Percentiles rank a stretch among this genome's conserved stretches.
phyloP scores from a whole-genome alignment of 2,888 invertebrate genomes.

The Eucriotettix oculatus region DNA sequence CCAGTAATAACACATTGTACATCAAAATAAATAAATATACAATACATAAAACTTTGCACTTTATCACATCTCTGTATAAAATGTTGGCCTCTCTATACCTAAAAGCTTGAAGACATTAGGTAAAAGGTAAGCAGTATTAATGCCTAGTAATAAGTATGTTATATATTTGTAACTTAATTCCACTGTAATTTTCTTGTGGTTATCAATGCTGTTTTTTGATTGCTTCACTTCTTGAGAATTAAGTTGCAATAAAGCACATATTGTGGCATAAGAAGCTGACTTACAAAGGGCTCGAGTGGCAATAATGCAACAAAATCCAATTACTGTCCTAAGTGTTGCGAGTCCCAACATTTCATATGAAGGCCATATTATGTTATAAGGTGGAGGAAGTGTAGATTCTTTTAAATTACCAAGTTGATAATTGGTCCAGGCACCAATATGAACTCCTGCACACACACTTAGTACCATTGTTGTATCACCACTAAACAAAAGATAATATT shows the following conservation, averaged over 20 bases:
- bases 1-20: too few relatives aligned
- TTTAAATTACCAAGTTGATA: slow-evolving; percentile 56
- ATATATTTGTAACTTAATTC: slow-evolving; percentile 74
- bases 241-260: slow-evolving; percentile 51
- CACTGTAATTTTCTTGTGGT: slow-evolving; percentile 45
- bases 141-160: slow-evolving; percentile 62
- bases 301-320: slow-evolving; percentile 61
- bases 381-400: slow-evolving; percentile 41
- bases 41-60: too few relatives aligned
- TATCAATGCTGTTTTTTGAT: slow-evolving; percentile 45
- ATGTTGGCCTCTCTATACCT: slow-evolving; percentile 63
- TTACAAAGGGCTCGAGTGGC: slow-evolving; percentile 52
- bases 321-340: slow-evolving; percentile 43
- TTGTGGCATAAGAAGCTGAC: slow-evolving; percentile 45
- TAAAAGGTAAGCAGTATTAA: slow-evolving; percentile 57
- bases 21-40: too few relatives aligned
- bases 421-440: slow-evolving; percentile 69
- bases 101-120: slow-evolving; percentile 62
- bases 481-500: slow-evolving; percentile 29
- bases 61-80: slow-evolving; percentile 61
- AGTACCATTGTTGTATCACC: slow-evolving; percentile 82
- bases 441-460: slow-evolving; percentile 62
- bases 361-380: slow-evolving; percentile 66
- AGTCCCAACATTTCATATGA: slow-evolving; percentile 51
- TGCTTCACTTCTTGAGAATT: slow-evolving; percentile 47